Evolutionary conservation across 2,113 vertebrate species (phyloP).

Genomic region (Parotia lawesii): DNA sequence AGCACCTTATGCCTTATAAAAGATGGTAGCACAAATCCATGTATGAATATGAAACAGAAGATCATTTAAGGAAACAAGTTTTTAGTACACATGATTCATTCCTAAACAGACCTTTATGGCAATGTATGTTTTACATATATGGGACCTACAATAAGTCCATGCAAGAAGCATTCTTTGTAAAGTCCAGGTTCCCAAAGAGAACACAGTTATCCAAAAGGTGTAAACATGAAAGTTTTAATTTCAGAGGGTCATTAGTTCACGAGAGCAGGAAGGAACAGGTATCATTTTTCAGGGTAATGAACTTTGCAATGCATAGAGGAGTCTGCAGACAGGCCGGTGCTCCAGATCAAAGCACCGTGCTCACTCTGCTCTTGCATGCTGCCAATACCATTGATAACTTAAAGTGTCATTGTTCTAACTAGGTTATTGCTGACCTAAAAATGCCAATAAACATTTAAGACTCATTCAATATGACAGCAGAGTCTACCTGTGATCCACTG

Average conservation of each 20-base stretch:
- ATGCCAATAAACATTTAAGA: not conserved
- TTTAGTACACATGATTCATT: not conserved
- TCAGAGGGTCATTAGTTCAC: not conserved
- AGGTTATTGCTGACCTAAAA: not conserved
- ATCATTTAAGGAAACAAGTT: not conserved
- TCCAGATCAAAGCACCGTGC: not conserved
- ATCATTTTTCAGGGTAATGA: not conserved
- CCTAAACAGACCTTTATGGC: not conserved
- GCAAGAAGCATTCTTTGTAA: not conserved
- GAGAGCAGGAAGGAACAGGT: not conserved
- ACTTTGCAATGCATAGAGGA: not conserved
- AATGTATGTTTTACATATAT: not conserved
- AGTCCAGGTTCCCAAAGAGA: not conserved
- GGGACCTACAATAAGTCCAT: not conserved
- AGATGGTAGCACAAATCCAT: not conserved
- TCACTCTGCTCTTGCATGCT: not conserved
- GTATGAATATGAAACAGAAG: not conserved
- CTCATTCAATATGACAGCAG: accelerated
- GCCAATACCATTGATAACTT: not conserved
- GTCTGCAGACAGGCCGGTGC: not conserved
- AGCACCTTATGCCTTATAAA: not conserved
- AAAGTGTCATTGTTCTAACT: not conserved
- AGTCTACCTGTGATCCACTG: not conserved
- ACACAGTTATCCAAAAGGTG: not conserved
- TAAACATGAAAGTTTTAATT: not conserved